Percentiles rank a stretch among this genome's conserved stretches.
Evolutionary conservation across 2,113 vertebrate genomes (phyloP).

Genomic region (Alces alces): DNA sequence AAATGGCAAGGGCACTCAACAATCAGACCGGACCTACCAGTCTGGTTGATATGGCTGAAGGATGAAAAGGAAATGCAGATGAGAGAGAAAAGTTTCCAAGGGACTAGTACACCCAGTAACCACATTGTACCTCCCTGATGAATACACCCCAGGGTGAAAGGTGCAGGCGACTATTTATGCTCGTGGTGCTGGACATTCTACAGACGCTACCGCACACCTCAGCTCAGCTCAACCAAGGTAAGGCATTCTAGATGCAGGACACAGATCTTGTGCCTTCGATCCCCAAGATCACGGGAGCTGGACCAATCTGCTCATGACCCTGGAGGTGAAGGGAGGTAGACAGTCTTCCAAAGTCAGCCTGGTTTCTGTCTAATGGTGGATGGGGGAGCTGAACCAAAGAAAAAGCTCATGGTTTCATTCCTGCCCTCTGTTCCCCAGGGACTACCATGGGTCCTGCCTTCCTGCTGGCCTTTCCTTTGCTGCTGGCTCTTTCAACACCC

Average conservation of each 20-base stretch:
- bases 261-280: not conserved
- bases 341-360: not conserved
- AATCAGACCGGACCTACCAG: not conserved
- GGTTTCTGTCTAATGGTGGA: not conserved
- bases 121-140: not conserved
- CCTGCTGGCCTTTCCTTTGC: conserved; percentile 16
- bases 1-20: not conserved
- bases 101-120: not conserved
- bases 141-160: not conserved
- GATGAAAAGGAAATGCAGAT: conserved; percentile 14
- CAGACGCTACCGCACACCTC: not conserved
- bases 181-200: not conserved
- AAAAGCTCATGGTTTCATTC: not conserved
- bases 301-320: not conserved
- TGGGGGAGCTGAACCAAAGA: not conserved
- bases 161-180: not conserved
- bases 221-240: not conserved
- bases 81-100: not conserved
- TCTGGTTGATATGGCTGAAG: not conserved
- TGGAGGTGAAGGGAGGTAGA: not conserved
- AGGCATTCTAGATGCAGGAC: not conserved
- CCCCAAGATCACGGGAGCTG: not conserved
- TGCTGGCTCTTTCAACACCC: not conserved
- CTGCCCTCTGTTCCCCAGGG: not conserved
- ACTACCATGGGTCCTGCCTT: not conserved